Evolutionary conservation across 2,797 vertebrate genomes (phyloP).

Genomic region (Phoeniculus purpureus): DNA sequence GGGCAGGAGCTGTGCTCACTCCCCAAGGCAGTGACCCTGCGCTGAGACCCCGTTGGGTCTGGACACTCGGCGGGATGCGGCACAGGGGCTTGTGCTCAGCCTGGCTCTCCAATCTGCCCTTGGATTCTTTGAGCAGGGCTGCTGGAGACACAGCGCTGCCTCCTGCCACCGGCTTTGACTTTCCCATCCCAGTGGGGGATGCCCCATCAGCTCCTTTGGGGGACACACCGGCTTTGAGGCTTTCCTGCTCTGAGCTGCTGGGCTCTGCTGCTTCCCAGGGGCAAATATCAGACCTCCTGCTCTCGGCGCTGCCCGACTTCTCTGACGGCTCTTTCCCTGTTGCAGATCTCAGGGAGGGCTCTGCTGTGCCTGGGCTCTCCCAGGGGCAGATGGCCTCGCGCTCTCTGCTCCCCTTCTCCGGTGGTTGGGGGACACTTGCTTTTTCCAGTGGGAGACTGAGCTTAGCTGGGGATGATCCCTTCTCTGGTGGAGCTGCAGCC

Average conservation of each 20-base stretch:
- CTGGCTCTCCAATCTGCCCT: neutral
- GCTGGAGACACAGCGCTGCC: neutral
- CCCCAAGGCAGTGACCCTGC: neutral
- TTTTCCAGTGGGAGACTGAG: fast-evolving
- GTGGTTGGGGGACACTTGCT: neutral
- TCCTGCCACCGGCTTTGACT: neutral
- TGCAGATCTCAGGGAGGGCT: constrained; percentile 1
- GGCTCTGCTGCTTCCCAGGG: constrained; percentile 78
- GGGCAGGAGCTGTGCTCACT: fast-evolving
- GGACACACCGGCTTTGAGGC: constrained; percentile 33
- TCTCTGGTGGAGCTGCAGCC: fast-evolving
- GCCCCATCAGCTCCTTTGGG: constrained; percentile 65
- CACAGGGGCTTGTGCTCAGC: constrained; percentile 33
- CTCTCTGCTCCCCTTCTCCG: constrained; percentile 53
- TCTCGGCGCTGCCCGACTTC: neutral
- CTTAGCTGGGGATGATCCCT: fast-evolving
- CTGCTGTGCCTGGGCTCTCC: constrained; percentile 1
- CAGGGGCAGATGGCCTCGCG: constrained; percentile 72
- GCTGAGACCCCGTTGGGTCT: neutral
- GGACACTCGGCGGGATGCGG: neutral
- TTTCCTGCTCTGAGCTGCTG: neutral
- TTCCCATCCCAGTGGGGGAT: neutral
- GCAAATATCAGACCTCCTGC: constrained; percentile 70
- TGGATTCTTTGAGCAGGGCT: neutral
- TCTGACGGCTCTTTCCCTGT: neutral